Base-by-base conservation (phyloP, 2,797 vertebrate genomes). In the Sphenopsis melanotis region DNA sequence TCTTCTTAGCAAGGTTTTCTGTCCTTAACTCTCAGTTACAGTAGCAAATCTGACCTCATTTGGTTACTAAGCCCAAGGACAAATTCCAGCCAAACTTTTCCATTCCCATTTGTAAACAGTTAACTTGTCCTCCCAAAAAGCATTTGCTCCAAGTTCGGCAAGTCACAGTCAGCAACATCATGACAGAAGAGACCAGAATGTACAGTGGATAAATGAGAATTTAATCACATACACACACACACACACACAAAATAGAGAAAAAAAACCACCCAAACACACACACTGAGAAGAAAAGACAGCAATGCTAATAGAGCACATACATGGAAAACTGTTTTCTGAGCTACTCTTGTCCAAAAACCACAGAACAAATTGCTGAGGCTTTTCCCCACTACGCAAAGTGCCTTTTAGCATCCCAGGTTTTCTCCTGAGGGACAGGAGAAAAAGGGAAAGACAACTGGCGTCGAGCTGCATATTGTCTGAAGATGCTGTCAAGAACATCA, bases 401-500 rank as follows among this genome's bases (percentile, higher is more conserved):
- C 96, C 96, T 97, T 97, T 98, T 96, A 98, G 97, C 89, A 75
- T 85, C 89, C 64, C 32, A 52, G 71, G 77, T 92, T 94, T 96
- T 94, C 95, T 97, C 97, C 96, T 86, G 89, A 96, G 97, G 97
- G 97, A 92, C 93, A 64, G 4, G 49, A 90, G 90, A 80, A 24
- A 90, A 96, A 91, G 72, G 80, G 95, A 95, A 94, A 96, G 96
- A 93, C 91, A 70, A 91, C 96, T 96, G 97, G 97, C 97, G 88
- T 97, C 96, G 42, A 95, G 97, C 94, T 90, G 84, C 90, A 29
- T 44, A 69, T 83, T 61, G 93, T 97, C 97, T 97, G 94, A 97
- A 96, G 97, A 96, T 69, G 79, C 96, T 96, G 97, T 97, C 97
- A 97, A 96, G 97, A 97, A 95, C 95, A 96, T 97, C 97, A 89